These are phyloP conservation scores for Thumatha senex DNA, from an alignment of 2,888 invertebrate species.

Conservation along the genomic window DNA sequence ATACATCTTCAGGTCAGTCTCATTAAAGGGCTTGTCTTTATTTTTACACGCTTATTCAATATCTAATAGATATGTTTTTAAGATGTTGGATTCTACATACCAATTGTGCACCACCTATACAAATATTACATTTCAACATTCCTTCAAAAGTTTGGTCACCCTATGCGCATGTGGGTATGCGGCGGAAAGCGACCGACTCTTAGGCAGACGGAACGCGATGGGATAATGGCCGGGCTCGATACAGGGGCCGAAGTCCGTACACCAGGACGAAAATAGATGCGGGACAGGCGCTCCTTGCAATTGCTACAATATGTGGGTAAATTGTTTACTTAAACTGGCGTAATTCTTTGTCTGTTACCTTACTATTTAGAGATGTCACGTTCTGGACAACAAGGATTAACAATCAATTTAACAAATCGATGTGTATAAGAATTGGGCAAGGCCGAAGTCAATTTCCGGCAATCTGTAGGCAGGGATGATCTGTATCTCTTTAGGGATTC, in stretches of 20 bases:
- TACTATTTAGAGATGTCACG: too few relatives aligned
- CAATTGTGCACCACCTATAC: background rate
- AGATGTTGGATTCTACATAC: too few relatives aligned
- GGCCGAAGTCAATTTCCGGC: too few relatives aligned
- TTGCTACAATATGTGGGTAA: conserved; percentile 26
- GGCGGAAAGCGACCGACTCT: conserved; percentile 54
- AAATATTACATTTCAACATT: background rate
- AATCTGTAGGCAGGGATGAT: too few relatives aligned
- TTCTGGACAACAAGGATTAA: too few relatives aligned
- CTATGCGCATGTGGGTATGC: conserved; percentile 42
- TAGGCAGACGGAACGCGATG: conserved; percentile 50
- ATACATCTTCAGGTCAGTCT: too few relatives aligned
- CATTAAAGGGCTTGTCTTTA: too few relatives aligned
- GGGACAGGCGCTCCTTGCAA: conserved; percentile 22
- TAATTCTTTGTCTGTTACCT: background rate
- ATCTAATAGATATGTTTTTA: too few relatives aligned
- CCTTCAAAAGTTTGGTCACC: conserved; percentile 20
- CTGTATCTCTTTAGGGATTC: too few relatives aligned
- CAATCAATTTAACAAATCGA: too few relatives aligned
- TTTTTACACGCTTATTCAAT: too few relatives aligned
- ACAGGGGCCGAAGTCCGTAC: conserved; percentile 59
- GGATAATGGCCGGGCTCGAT: conserved; percentile 54
- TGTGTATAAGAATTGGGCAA: too few relatives aligned
- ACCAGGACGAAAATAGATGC: conserved; percentile 34
- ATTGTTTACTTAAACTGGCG: conserved; percentile 16